Evolutionary conservation across 1,140 invertebrate species (phyloP).

Genomic region (Choristoneura fumiferana): DNA sequence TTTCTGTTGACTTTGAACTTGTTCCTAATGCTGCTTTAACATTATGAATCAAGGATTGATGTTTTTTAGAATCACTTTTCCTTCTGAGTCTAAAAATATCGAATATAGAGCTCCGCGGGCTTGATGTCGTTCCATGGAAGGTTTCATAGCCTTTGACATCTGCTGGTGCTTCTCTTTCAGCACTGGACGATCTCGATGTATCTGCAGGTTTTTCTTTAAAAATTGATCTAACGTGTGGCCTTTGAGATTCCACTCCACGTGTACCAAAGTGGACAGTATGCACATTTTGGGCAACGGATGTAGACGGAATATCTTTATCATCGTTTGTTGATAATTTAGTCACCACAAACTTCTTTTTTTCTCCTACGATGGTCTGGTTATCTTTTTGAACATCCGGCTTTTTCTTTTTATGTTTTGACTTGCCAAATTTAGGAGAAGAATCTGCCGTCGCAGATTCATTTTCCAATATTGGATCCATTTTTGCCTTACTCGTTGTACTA

Average conservation of each 20-base stretch:
- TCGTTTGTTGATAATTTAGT: slow-evolving; percentile 60
- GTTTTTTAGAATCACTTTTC: slow-evolving; percentile 72
- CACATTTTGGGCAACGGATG: slow-evolving; percentile 53
- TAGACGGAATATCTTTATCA: slow-evolving; percentile 50
- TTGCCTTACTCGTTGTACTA: slow-evolving; percentile 35
- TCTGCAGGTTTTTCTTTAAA: slow-evolving; percentile 65
- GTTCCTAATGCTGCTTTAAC: slow-evolving; percentile 35
- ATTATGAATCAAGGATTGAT: slow-evolving; percentile 60
- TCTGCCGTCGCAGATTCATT: slow-evolving; percentile 67
- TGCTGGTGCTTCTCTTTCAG: slow-evolving; percentile 50
- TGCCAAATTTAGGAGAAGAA: slow-evolving; percentile 58
- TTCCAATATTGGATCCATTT: slow-evolving; percentile 75
- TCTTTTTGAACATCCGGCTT: slow-evolving; percentile 49
- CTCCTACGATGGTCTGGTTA: slow-evolving; percentile 62
- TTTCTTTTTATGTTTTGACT: slow-evolving; percentile 68
- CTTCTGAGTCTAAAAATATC: slow-evolving; percentile 72
- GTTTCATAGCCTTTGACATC: slow-evolving; percentile 70
- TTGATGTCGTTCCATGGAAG: slow-evolving; percentile 72
- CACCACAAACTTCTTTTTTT: slow-evolving; percentile 66
- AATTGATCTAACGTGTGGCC: slow-evolving; percentile 67
- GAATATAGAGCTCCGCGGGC: slow-evolving; percentile 73
- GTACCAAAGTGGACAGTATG: slow-evolving; percentile 73
- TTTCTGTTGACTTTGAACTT: slow-evolving; percentile 41
- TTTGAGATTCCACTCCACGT: slow-evolving; percentile 66
- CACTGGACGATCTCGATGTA: slow-evolving; percentile 56